Base-by-base conservation (phyloP, 2,113 vertebrate genomes). In the Dascyllus trimaculatus region DNA sequence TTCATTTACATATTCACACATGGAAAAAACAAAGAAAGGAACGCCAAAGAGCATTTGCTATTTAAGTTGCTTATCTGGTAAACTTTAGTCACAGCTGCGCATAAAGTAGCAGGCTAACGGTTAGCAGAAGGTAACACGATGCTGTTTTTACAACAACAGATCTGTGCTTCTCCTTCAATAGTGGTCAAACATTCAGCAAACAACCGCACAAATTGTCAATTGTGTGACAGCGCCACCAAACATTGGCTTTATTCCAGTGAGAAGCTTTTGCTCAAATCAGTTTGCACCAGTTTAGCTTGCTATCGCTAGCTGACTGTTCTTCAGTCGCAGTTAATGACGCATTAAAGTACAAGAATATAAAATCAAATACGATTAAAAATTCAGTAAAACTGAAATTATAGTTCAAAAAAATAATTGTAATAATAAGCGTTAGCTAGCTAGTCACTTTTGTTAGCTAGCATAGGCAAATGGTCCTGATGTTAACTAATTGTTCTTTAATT, bases 71-170 rank as follows among this genome's bases (percentile, higher is more conserved):
- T 63, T 48, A 21, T 74, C 71, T 54, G 48, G 77, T 87, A 74
- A 88, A 89, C 82, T 57, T 84, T 1, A 77, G 71, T 81, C 71
- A 67, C 60, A 80, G 82, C 69, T 73, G 81, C 4, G 25, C n/a
- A 22, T 65, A 69, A 66, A 69, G 60, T 58, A 67, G 57, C 65
- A 38, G 18, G 75, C 67, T 81, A 73, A 84, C 22, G 1, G 61
- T 67, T 78, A 90, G 84, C 75, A 62, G 25, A 38, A 19, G 45
- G 53, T 64, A 62, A 79, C 58, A 14, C 15, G 63, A 65, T 13
- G 53, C 49, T 68, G 70, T 74, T 29, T 64, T 58, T 48, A 78
- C 49, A 67, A 65, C 24, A 65, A 53, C 53, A 59, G 26, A 46
- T 11, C 62, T 83, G 67, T 79, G 74, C 71, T 80, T 78, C 40